These are phyloP conservation scores for Caloenas nicobarica DNA, from an alignment of 2,113 vertebrate species.

Conservation along the genomic window DNA sequence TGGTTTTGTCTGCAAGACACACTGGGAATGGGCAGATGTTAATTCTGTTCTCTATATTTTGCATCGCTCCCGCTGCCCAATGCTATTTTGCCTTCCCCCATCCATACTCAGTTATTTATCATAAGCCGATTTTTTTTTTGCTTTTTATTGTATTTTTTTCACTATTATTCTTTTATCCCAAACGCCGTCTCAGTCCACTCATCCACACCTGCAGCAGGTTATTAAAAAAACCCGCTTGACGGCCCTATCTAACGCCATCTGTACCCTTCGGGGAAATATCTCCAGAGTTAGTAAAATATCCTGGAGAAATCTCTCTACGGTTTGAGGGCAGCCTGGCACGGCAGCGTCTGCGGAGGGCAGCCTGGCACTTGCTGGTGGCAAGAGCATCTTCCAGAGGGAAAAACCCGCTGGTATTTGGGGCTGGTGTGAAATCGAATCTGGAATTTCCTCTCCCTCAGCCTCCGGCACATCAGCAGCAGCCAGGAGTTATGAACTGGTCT, in stretches of 20 bases:
- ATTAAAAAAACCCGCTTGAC: not conserved
- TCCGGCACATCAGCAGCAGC: not conserved
- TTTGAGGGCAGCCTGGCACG: not conserved
- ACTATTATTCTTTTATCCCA: not conserved
- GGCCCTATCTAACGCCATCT: no score
- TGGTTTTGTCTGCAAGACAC: not conserved
- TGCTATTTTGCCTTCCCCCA: not conserved
- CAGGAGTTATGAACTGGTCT: not conserved
- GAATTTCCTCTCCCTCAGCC: not conserved
- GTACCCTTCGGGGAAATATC: not conserved
- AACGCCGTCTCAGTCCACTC: not conserved
- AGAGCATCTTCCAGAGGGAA: not conserved
- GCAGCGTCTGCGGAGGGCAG: not conserved
- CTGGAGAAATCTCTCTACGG: not conserved
- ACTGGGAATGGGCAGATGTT: not conserved
- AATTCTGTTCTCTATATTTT: not conserved
- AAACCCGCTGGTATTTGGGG: accelerated
- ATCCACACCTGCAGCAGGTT: not conserved
- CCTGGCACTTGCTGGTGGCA: accelerated
- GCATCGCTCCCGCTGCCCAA: not conserved
- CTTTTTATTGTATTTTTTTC: not conserved
- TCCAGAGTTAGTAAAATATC: not conserved
- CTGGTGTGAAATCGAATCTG: not conserved
- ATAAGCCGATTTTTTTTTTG: not conserved
- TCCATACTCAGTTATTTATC: not conserved